Evolutionary conservation across 2,888 invertebrate species (phyloP).

Genomic region (Folsomia candida): DNA sequence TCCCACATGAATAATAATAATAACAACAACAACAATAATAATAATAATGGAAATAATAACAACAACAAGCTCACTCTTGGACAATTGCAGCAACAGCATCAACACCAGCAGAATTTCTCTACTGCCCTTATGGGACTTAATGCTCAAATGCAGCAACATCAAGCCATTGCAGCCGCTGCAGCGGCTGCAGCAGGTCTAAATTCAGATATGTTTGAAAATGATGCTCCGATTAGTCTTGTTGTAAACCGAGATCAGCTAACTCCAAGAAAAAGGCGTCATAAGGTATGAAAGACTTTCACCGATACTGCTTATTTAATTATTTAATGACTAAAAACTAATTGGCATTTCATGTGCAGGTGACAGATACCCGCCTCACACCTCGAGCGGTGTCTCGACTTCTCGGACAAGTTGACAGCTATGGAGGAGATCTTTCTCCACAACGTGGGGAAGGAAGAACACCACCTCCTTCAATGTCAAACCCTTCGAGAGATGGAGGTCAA

Average conservation of each 20-base stretch:
- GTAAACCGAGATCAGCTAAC: constrained; percentile 62
- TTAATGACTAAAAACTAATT: too few species aligned
- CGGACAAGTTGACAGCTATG: constrained; percentile 61
- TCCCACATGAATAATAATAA: constrained; percentile 33
- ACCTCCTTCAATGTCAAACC: constrained; percentile 55
- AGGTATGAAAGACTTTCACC: constrained; percentile 60
- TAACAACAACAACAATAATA: constrained; percentile 26
- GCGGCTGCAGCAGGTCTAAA: constrained; percentile 39
- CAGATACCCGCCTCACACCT: constrained; percentile 87
- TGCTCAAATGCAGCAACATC: constrained; percentile 42
- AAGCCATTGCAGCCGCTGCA: constrained; percentile 54
- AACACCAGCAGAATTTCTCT: constrained; percentile 43
- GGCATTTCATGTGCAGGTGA: constrained; percentile 62
- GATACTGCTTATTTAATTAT: too few species aligned
- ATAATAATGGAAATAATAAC: constrained; percentile 37
- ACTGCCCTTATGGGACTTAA: constrained; percentile 53
- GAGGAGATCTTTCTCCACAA: constrained; percentile 22
- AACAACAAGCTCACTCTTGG: constrained; percentile 29
- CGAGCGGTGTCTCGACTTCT: constrained; percentile 82
- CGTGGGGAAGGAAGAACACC: constrained; percentile 52
- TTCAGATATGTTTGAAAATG: constrained; percentile 70
- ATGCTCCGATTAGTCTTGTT: constrained; percentile 90
- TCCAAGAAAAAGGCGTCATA: constrained; percentile 93
- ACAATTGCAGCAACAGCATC: constrained; percentile 8
- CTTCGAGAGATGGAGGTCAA: constrained; percentile 72